phyloP scores from a whole-genome alignment of 2,888 invertebrate genomes.

The Chouioia cunea region DNA sequence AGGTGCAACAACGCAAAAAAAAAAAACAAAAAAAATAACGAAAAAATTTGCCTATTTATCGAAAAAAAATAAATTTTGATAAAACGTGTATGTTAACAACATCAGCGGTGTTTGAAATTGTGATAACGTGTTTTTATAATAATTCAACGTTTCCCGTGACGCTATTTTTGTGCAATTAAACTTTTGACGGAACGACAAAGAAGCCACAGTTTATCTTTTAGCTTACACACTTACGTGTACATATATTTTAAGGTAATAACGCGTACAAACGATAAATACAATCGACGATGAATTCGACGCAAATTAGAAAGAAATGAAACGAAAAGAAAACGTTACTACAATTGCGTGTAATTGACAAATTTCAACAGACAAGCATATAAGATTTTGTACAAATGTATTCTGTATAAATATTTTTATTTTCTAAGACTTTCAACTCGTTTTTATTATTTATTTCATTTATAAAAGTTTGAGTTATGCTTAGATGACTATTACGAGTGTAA shows the following conservation, averaged over 20 bases:
- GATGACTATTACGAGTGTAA: constrained; percentile 38
- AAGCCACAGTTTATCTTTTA: not conserved
- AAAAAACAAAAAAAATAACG: constrained; percentile 7
- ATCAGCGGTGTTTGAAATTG: constrained; percentile 51
- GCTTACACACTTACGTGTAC: constrained; percentile 23
- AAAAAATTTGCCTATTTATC: not conserved
- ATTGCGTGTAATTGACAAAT: constrained; percentile 11
- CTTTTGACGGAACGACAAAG: constrained; percentile 13
- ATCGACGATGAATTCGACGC: not conserved
- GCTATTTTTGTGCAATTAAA: constrained; percentile 59
- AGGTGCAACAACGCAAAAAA: constrained; percentile 9
- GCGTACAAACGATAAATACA: not conserved
- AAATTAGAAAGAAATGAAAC: constrained; percentile 1
- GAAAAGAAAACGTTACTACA: constrained; percentile 14
- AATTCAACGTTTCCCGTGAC: constrained; percentile 40
- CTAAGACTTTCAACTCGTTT: constrained; percentile 55
- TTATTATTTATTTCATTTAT: constrained; percentile 62
- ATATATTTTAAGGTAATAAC: constrained; percentile 36
- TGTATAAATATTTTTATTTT: constrained; percentile 62
- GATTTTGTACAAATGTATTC: constrained; percentile 62
- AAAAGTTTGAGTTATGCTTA: constrained; percentile 39
- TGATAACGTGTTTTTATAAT: constrained; percentile 51
- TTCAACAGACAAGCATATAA: constrained; percentile 8
- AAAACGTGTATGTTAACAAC: not conserved
- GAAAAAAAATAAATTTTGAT: too few species aligned